phyloP scores from a whole-genome alignment of 2,113 vertebrate genomes.

The Mixornis gularis region DNA sequence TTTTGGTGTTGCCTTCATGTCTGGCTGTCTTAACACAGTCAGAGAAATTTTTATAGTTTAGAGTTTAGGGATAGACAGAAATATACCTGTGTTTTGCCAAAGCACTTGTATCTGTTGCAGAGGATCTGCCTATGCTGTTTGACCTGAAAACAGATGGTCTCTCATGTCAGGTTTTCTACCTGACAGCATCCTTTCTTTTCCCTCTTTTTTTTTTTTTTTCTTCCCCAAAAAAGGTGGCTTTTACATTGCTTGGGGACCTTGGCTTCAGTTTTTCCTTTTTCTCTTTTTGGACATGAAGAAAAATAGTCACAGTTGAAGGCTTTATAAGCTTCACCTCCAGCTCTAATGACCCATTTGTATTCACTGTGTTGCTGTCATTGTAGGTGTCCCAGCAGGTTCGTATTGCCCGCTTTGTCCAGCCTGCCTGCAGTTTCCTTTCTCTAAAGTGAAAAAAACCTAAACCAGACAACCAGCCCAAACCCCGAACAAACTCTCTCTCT shows the following conservation, averaged over 20 bases:
- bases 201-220: not conserved
- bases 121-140: not conserved
- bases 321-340: not conserved
- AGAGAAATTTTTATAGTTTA: not conserved
- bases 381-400: not conserved
- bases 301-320: not conserved
- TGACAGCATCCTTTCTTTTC: not conserved
- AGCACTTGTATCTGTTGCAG: not conserved
- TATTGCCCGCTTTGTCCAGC: fast-evolving
- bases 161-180: not conserved
- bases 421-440: not conserved
- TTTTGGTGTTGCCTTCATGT: not conserved
- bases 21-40: not conserved
- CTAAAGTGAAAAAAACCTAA: not conserved
- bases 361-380: not conserved
- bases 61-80: not conserved
- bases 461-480: not conserved
- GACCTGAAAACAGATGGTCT: not conserved
- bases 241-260: not conserved
- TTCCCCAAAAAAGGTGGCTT: not conserved
- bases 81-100: not conserved
- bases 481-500: not conserved
- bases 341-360: not conserved
- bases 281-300: not conserved
- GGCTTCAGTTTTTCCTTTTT: not conserved